Evolutionary conservation across 2,888 invertebrate species (phyloP).

Genomic region (Dermolepida albohirtum): DNA sequence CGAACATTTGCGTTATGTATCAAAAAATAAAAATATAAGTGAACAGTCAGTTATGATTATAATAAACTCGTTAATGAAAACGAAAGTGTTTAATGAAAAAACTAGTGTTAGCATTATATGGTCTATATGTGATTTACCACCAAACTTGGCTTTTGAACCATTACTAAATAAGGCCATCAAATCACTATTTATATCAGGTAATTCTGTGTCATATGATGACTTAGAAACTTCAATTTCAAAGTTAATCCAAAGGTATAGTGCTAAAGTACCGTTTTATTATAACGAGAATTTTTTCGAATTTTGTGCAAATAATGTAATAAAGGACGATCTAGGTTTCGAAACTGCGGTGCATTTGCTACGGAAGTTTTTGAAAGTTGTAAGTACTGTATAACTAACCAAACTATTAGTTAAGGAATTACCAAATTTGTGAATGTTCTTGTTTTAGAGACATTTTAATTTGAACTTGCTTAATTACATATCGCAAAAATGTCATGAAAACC

Average conservation of each 20-base stretch:
- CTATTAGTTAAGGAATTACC: not conserved
- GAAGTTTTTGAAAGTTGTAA: slow-evolving; percentile 70
- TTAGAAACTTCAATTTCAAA: slow-evolving; percentile 68
- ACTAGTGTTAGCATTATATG: slow-evolving; percentile 69
- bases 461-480: slow-evolving; percentile 71
- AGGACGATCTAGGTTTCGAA: slow-evolving; percentile 68
- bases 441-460: slow-evolving; percentile 71
- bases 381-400: slow-evolving; percentile 53
- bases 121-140: slow-evolving; percentile 69
- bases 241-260: slow-evolving; percentile 65
- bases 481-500: slow-evolving; percentile 64
- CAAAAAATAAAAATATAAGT: slow-evolving; percentile 65
- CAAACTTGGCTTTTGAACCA: slow-evolving; percentile 64
- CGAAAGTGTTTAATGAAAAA: slow-evolving; percentile 64
- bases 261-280: slow-evolving; percentile 70
- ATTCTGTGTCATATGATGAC: slow-evolving; percentile 65
- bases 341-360: slow-evolving; percentile 67
- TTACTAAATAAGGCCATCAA: slow-evolving; percentile 69
- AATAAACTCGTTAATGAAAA: slow-evolving; percentile 67
- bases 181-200: slow-evolving; percentile 65
- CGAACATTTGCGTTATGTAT: slow-evolving; percentile 70
- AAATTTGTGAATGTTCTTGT: slow-evolving; percentile 40
- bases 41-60: slow-evolving; percentile 68
- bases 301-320: slow-evolving; percentile 68
- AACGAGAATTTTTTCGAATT: slow-evolving; percentile 72